A percentile compares a stretch with the other conserved stretches of the same genome.
Evolutionary conservation across 2,888 invertebrate species (phyloP).

Genomic region (Brenthis daphne): DNA sequence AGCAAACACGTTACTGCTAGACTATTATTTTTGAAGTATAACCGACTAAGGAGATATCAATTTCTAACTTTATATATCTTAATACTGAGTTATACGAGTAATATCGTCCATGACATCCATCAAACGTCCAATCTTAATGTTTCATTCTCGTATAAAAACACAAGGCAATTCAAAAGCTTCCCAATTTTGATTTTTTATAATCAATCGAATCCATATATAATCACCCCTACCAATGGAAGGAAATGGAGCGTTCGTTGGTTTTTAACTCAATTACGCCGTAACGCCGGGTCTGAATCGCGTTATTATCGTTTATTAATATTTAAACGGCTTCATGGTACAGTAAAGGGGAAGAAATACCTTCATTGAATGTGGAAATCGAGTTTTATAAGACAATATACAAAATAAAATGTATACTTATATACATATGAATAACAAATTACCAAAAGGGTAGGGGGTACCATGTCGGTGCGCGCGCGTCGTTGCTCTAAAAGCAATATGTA

Average conservation of each 20-base stretch:
- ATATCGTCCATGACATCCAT: neutral
- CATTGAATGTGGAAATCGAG: constrained; percentile 16
- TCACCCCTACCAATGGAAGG: constrained; percentile 15
- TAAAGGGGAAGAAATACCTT: constrained; percentile 10
- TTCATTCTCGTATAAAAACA: neutral
- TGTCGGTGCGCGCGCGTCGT: too few relatives aligned
- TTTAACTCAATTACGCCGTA: constrained; percentile 35
- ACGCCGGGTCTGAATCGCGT: constrained; percentile 25
- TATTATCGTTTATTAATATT: constrained; percentile 34
- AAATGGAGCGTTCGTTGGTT: constrained; percentile 27
- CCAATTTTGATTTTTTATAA: constrained; percentile 5
- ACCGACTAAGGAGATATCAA: too few relatives aligned
- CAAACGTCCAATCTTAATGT: too few relatives aligned
- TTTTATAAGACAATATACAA: constrained; percentile 13
- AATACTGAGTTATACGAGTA: too few relatives aligned
- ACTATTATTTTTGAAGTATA: too few relatives aligned
- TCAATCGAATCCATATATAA: constrained; percentile 22
- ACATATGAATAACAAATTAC: too few relatives aligned
- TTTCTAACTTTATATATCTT: too few relatives aligned
- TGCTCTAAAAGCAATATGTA: too few relatives aligned
- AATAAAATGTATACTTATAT: too few relatives aligned
- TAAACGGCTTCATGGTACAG: constrained; percentile 16
- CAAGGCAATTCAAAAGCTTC: neutral
- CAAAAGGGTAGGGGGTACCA: too few relatives aligned
- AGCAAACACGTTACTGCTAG: too few relatives aligned